phyloP scores from a whole-genome alignment of 35 echinoderm and acorn worm genomes.

The Anneissia japonica region DNA sequence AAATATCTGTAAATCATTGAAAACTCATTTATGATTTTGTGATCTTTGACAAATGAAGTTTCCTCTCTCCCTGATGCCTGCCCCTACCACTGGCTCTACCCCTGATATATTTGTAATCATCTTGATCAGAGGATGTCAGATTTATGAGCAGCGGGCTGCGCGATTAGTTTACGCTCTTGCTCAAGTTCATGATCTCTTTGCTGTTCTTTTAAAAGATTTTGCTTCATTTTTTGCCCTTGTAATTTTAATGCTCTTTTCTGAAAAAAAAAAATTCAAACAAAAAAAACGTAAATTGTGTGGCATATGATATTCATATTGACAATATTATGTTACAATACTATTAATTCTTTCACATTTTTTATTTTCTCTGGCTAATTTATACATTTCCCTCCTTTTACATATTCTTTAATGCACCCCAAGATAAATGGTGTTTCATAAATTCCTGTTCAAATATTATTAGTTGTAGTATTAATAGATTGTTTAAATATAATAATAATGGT shows the following conservation, averaged over 20 bases:
- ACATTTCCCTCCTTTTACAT: background rate
- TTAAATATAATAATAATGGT: too few species aligned
- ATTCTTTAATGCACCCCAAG: too few species aligned
- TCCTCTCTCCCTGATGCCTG: too few species aligned
- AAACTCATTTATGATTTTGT: too few species aligned
- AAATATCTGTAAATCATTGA: too few species aligned
- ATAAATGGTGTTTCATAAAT: background rate
- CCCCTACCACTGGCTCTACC: background rate
- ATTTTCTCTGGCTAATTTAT: background rate
- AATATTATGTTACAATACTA: background rate
- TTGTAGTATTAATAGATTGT: too few species aligned
- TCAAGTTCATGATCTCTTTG: conserved; percentile 79
- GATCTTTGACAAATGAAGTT: too few species aligned
- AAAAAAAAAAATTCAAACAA: conserved; percentile 10
- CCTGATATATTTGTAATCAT: background rate
- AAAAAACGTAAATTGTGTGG: background rate
- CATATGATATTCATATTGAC: background rate
- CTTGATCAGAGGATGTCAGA: background rate
- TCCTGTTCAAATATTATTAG: background rate
- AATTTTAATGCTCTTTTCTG: conserved; percentile 87
- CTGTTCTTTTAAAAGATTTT: conserved; percentile 73
- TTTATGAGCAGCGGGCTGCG: conserved; percentile 28
- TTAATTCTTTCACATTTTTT: background rate
- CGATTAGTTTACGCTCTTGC: conserved; percentile 64
- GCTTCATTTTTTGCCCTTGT: conserved; percentile 87